These are phyloP conservation scores for Tenthredo amoena DNA, from an alignment of 2,888 invertebrate species.

Conservation along the genomic window DNA sequence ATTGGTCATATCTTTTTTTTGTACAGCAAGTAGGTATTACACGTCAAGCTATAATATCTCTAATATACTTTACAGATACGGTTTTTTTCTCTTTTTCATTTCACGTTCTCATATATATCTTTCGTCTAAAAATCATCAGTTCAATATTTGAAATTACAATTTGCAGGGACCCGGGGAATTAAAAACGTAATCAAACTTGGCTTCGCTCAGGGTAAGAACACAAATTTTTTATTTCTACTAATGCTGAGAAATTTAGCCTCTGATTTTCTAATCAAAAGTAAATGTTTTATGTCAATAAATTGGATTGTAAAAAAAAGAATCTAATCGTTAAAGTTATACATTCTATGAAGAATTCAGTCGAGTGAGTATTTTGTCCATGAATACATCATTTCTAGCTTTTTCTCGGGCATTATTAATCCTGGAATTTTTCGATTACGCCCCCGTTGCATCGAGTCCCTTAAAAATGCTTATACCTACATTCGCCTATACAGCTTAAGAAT, in stretches of 20 bases:
- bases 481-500: not conserved
- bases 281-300: not conserved
- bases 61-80: slow-evolving; percentile 9
- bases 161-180: not conserved
- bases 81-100: not conserved
- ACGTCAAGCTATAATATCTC: not conserved
- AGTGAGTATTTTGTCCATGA: not conserved
- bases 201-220: not conserved
- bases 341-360: not conserved
- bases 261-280: not conserved
- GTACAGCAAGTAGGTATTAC: slow-evolving; percentile 18
- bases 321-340: not conserved
- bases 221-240: not conserved
- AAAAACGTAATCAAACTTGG: not conserved
- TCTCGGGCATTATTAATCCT: not conserved
- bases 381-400: not conserved
- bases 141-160: not conserved
- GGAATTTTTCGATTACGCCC: not conserved
- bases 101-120: not conserved
- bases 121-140: not conserved
- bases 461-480: not conserved
- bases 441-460: not conserved
- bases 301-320: not conserved
- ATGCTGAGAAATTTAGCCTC: not conserved
- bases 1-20: slow-evolving; percentile 4